These are phyloP conservation scores for Thysanoteuthis rhombus DNA, from an alignment of 2,888 invertebrate species.

Conservation along the genomic window DNA sequence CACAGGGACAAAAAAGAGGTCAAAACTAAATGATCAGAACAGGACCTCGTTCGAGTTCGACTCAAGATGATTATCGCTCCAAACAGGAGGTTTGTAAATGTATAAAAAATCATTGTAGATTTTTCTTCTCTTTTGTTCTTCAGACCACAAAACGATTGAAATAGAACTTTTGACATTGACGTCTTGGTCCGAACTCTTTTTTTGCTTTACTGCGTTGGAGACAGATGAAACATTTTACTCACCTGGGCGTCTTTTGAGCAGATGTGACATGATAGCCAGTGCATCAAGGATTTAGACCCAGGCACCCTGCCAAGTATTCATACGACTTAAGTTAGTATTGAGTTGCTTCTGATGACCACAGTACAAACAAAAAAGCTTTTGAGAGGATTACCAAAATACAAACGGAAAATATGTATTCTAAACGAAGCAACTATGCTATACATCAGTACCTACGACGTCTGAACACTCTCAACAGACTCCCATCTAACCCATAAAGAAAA, in stretches of 20 bases:
- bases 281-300: neutral
- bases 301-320: neutral
- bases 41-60: neutral
- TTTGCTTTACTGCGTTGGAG: neutral
- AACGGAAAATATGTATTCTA: no score
- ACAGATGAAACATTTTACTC: neutral
- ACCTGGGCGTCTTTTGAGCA: neutral
- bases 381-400: no score
- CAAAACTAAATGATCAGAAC: neutral
- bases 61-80: neutral
- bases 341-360: neutral
- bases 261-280: neutral
- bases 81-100: neutral
- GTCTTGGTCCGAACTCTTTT: no score
- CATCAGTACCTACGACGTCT: no score
- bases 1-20: no score
- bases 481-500: no score
- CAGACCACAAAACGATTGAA: neutral
- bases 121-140: neutral
- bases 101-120: neutral
- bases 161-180: neutral
- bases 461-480: no score
- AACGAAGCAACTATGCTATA: no score
- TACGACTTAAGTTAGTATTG: neutral
- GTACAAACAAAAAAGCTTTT: no score